Evolutionary conservation across 2,113 vertebrate species (phyloP).

Genomic region (Coptodon bakossiorum): DNA sequence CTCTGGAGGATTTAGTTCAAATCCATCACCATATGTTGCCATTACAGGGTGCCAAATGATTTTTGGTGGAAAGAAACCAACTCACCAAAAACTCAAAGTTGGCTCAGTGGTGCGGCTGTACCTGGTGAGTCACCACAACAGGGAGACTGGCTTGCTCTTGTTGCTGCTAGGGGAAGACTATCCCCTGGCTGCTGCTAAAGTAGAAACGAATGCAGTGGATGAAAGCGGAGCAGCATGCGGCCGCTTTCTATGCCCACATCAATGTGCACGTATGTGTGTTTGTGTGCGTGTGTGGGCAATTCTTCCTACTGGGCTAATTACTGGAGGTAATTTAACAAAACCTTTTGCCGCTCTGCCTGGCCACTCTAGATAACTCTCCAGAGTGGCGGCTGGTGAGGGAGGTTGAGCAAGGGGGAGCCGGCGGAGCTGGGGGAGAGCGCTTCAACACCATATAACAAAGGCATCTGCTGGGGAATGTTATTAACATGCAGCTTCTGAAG

Average conservation of each 20-base stretch:
- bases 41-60: not conserved
- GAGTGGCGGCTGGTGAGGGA: not conserved
- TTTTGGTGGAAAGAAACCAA: not conserved
- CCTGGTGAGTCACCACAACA: conserved; percentile 20
- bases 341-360: conserved; percentile 50
- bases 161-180: not conserved
- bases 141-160: not conserved
- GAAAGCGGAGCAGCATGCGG: conserved; percentile 20
- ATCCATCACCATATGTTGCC: not conserved
- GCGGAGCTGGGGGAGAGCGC: not conserved
- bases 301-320: conserved; percentile 53
- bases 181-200: conserved; percentile 2
- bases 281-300: conserved; percentile 7
- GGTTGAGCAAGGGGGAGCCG: not conserved
- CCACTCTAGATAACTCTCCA: conserved; percentile 56
- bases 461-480: conserved; percentile 32
- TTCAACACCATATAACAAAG: conserved; percentile 22
- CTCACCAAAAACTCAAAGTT: not conserved
- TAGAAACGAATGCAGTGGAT: conserved; percentile 19
- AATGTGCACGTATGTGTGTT: not conserved
- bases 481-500: conserved; percentile 44
- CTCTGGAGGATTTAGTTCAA: not conserved
- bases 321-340: conserved; percentile 53
- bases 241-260: not conserved
- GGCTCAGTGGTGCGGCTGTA: not conserved